Evolutionary conservation across 1,140 invertebrate species (phyloP).

Genomic region (Habropoda laboriosa): DNA sequence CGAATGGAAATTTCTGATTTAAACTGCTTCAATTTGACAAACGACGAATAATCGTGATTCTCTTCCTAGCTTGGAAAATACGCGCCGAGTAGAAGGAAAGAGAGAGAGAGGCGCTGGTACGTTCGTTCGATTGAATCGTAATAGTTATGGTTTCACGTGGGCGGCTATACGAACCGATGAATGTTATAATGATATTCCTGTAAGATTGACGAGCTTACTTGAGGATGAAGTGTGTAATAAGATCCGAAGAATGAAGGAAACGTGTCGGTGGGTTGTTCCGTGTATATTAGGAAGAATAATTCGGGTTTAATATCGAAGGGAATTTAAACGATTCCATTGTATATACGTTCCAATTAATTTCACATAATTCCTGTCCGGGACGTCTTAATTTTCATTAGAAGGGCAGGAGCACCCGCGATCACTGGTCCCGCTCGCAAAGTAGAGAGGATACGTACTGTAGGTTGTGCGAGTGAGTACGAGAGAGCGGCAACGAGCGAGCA

Average conservation of each 20-base stretch:
- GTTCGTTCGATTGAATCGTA: background rate
- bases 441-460: conserved; percentile 57
- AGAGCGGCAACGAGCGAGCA: conserved; percentile 68
- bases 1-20: conserved; percentile 2
- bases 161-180: no score
- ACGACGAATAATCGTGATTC: background rate
- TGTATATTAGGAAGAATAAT: background rate
- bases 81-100: no score
- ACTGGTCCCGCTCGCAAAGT: conserved; percentile 48
- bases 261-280: no score
- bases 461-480: conserved; percentile 68
- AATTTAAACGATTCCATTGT: conserved; percentile 1
- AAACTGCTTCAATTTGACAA: background rate
- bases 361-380: conserved; percentile 22
- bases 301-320: background rate
- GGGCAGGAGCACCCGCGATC: conserved; percentile 30
- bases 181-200: no score
- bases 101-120: background rate
- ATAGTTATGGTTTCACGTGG: no score
- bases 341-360: conserved; percentile 18
- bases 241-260: no score
- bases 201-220: no score
- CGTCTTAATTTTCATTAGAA: conserved; percentile 50
- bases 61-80: background rate
- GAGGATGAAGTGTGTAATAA: no score